Evolutionary conservation across 2,797 vertebrate species (phyloP), one percentile per base, ranked within the genome.

Genomic region (Onychomys arenicola): DNA sequence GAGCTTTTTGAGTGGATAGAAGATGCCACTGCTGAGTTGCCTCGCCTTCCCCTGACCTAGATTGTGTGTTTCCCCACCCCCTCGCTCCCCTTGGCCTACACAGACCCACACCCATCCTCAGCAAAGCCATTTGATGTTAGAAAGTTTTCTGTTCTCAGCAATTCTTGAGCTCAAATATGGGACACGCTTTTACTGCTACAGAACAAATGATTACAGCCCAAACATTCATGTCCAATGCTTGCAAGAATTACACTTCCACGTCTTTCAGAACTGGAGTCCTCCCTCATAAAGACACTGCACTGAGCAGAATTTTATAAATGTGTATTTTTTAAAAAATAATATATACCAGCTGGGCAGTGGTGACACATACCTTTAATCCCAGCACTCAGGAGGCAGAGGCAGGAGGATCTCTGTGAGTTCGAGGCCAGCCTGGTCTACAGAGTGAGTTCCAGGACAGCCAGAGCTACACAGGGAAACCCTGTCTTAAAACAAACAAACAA

Each of bases 111-210:
- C 7, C 67, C 49, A 5, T 67, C 90, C 89, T 96, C 23, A 14
- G 93, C 34, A 82, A 93, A 37, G 93, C 84, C 96, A 93, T 92
- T 46, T 95, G 94, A 93, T 94, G 90, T 96, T 75, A 63, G 78
- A 93, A 93, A 94, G 84, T 95, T 96, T 90, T 95, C 93, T 96
- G 93, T 97, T 90, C 96, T 96, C 93, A 93, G 93, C 87, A 95
- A 78, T 96, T 95, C 97, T 96, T 77, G 2, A 89, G 78, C 92
- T 95, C 94, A 95, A 95, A 97, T 96, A 71, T 91, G 91, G 94
- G 93, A 71, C 92, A 83, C 65, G 34, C 81, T 97, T 96, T 96
- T 90, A 94, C 90, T 96, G 92, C 89, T 93, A 96, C 76, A 78
- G 81, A 97, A 87, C 71, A 88, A 91, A 75, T 91, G 78, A 86